phyloP scores from a whole-genome alignment of 2,797 vertebrate species.

The Miichthys miiuy region DNA sequence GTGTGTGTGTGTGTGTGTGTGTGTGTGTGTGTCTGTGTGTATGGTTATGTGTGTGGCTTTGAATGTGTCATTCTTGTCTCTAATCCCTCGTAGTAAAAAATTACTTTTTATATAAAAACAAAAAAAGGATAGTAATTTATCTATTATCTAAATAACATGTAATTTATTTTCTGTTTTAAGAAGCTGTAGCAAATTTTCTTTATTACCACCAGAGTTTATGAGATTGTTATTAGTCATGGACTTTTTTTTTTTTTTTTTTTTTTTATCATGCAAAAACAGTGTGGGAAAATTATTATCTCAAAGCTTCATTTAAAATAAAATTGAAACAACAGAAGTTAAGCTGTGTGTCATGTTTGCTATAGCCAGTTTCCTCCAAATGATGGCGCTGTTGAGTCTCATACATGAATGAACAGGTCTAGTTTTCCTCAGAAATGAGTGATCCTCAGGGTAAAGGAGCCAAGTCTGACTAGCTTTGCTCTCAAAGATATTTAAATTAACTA shows the following conservation, averaged over 20 bases:
- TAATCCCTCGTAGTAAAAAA: constrained; percentile 73
- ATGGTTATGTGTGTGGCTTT: constrained; percentile 44
- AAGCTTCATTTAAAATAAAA: constrained; percentile 82
- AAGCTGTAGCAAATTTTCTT: constrained; percentile 74
- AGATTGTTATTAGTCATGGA: constrained; percentile 74
- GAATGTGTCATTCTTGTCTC: constrained; percentile 70
- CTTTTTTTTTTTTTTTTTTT: constrained; percentile 55
- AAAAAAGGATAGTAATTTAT: constrained; percentile 86
- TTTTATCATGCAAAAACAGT: constrained; percentile 62
- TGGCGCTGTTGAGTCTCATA: constrained; percentile 66
- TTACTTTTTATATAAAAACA: constrained; percentile 78
- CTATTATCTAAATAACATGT: constrained; percentile 82
- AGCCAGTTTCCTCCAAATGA: constrained; percentile 48
- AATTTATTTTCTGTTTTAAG: constrained; percentile 86
- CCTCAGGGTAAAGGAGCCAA: neutral
- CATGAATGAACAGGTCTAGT: neutral
- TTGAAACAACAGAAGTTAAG: constrained; percentile 48
- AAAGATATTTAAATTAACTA: neutral
- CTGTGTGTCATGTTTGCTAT: constrained; percentile 18
- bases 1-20: constrained; percentile 27
- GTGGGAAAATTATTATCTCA: constrained; percentile 67
- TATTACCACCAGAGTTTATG: constrained; percentile 78
- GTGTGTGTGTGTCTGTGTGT: constrained; percentile 35
- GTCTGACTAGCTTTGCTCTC: neutral
- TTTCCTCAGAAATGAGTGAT: neutral